Evolutionary conservation across 2,888 invertebrate genomes (phyloP), one percentile per base, ranked within the genome.

Genomic region (Halictus quadricinctus): DNA sequence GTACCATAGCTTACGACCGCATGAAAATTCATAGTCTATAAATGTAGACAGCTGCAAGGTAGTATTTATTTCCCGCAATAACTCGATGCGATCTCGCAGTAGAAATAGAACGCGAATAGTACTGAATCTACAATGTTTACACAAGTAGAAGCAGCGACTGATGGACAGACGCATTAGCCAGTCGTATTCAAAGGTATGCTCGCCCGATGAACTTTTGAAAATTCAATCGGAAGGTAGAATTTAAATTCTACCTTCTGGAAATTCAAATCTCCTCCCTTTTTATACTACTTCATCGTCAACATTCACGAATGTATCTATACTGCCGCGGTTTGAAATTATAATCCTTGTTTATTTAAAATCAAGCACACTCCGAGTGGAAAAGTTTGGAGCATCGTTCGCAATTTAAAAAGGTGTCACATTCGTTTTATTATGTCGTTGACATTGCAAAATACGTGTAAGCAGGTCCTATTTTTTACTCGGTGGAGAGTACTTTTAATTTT

Each of bases 81-180:
- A 13, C 43, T 12, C 6, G 41, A 43, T 70, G 43, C 70, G 41
- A 43, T n/a, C n/a, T n/a, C n/a, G 41, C 12, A 43, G 43, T 70
- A 1, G 41, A 70, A 43, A 70, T 43, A 41, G 43, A 43, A 70
- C 43, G 70, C n/a, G 41, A 41, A 43, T 70, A 43, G 70, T 43
- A 70, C 41, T 13, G 70, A 70, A 70, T 70, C n/a, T 41, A 41
- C 70, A 43, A 70, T 43, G 43, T 70, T 70, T 70, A 18, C 41
- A 70, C 70, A 12, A 43, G 70, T 70, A 70, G 70, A 41, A 43
- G 41, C 41, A 70, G 70, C n/a, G n/a, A n/a, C n/a, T 70, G 70
- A 70, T 70, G 70, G 43, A 70, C 70, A 43, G 43, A 43, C 43
- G 43, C 70, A 70, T 70, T 70, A 70, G 41, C 70, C n/a, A n/a